Conservation (phyloP, 2,113 vertebrate species). For the Pipa parva region DNA sequence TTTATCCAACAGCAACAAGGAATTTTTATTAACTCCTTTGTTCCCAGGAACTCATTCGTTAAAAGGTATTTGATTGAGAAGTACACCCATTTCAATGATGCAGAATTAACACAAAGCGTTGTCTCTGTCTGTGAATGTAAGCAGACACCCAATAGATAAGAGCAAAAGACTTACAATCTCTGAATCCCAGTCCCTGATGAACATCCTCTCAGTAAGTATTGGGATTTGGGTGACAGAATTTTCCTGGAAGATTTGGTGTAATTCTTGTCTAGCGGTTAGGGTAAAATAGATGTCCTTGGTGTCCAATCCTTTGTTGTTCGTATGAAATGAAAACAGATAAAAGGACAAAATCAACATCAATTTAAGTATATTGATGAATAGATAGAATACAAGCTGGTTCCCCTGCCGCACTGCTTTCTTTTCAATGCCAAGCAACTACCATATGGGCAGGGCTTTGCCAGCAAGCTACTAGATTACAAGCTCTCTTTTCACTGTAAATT, state of each 20-base stretch:
- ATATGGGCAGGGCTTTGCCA: slow-evolving; percentile 59
- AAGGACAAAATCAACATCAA: slow-evolving; percentile 5
- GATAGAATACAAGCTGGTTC: slow-evolving; percentile 46
- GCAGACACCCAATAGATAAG: too few species aligned
- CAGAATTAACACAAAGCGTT: too few species aligned
- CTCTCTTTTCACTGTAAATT: slow-evolving; percentile 55
- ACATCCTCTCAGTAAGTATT: too few species aligned
- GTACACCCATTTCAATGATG: too few species aligned
- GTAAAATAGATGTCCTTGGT: slow-evolving; percentile 1
- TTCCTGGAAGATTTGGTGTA: not conserved
- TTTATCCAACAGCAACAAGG: too few species aligned
- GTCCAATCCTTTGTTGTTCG: not conserved
- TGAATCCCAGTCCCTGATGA: too few species aligned
- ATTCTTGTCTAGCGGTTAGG: slow-evolving; percentile 23
- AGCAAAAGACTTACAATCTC: too few species aligned
- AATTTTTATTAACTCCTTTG: too few species aligned
- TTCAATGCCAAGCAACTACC: slow-evolving; percentile 51
- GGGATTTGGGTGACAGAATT: not conserved
- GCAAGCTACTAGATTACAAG: slow-evolving; percentile 59
- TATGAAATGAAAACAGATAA: slow-evolving; percentile 18
- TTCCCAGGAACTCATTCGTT: too few species aligned
- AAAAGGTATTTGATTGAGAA: too few species aligned
- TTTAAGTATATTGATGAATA: slow-evolving; percentile 34
- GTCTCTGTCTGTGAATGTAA: too few species aligned
- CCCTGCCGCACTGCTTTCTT: slow-evolving; percentile 41